phyloP scores from a whole-genome alignment of 2,797 vertebrate genomes.

The Lepus townsendii region DNA sequence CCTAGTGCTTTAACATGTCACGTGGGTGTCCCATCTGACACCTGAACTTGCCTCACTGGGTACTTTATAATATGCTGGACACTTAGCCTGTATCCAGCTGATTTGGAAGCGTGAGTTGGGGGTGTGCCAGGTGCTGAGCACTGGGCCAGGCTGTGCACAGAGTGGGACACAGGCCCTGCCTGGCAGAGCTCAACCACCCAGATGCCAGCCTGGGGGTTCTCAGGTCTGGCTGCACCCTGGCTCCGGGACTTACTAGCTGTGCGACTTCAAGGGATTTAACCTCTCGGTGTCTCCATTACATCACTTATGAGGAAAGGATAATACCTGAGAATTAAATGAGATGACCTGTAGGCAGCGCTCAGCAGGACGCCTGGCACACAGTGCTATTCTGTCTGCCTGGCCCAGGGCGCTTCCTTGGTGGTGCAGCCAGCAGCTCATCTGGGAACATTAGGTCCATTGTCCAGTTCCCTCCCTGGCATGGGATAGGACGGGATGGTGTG shows the following conservation, averaged over 20 bases:
- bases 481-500: not conserved
- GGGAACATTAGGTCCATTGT: not conserved
- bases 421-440: not conserved
- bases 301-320: not conserved
- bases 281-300: not conserved
- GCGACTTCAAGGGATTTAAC: not conserved
- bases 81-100: not conserved
- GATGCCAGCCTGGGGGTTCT: not conserved
- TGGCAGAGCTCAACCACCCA: fast-evolving
- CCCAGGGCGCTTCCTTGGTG: not conserved
- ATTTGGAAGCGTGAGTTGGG: not conserved
- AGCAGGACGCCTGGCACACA: not conserved
- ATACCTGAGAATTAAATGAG: not conserved
- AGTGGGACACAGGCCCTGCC: not conserved
- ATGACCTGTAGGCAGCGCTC: not conserved
- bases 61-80: not conserved
- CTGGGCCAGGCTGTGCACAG: not conserved
- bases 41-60: too few species aligned
- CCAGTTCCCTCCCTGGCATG: not conserved
- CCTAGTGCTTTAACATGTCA: too few species aligned
- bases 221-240: not conserved
- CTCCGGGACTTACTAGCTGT: not conserved
- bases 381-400: not conserved
- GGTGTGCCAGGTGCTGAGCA: not conserved
- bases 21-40: too few species aligned